Conservation (phyloP, 1,140 invertebrate genomes). For the Plutomurus gul region DNA sequence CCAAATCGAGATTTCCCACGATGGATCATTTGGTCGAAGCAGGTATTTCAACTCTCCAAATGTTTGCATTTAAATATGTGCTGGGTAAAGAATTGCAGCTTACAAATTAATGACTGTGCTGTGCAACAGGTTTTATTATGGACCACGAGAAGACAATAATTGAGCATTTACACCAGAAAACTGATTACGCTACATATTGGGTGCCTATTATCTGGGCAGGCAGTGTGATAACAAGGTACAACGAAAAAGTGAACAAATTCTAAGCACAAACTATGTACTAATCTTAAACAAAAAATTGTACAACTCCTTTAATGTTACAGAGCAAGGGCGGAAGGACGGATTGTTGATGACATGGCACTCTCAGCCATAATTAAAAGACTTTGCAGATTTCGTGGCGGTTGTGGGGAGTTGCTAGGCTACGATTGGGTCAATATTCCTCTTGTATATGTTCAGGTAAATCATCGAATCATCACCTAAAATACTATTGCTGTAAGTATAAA, state of each 20-base stretch:
- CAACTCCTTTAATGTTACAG: too few species aligned
- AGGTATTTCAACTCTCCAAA: slow-evolving; percentile 60
- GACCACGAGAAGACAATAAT: slow-evolving; percentile 63
- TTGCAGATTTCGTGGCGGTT: slow-evolving; percentile 59
- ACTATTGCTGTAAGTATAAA: neutral
- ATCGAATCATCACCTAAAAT: too few species aligned
- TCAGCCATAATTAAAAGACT: slow-evolving; percentile 62
- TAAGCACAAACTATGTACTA: too few species aligned
- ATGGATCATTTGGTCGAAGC: slow-evolving; percentile 60
- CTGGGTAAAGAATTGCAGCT: too few species aligned
- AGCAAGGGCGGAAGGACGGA: slow-evolving; percentile 65
- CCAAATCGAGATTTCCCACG: slow-evolving; percentile 64
- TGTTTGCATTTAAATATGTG: too few species aligned
- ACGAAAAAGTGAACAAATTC: too few species aligned
- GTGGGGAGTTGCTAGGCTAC: slow-evolving; percentile 63
- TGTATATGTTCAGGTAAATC: slow-evolving; percentile 57
- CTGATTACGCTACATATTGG: slow-evolving; percentile 66
- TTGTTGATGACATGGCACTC: slow-evolving; percentile 65
- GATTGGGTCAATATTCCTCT: slow-evolving; percentile 67
- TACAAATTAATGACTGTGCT: too few species aligned
- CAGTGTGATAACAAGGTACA: slow-evolving; percentile 59
- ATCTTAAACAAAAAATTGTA: too few species aligned
- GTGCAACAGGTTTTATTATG: too few species aligned
- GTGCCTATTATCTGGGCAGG: slow-evolving; percentile 66
- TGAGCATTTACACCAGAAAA: slow-evolving; percentile 61